Percentiles rank a stretch among this genome's conserved stretches.
Conservation (phyloP, 2,113 vertebrate species). For the Tricholaema leucomelas region DNA sequence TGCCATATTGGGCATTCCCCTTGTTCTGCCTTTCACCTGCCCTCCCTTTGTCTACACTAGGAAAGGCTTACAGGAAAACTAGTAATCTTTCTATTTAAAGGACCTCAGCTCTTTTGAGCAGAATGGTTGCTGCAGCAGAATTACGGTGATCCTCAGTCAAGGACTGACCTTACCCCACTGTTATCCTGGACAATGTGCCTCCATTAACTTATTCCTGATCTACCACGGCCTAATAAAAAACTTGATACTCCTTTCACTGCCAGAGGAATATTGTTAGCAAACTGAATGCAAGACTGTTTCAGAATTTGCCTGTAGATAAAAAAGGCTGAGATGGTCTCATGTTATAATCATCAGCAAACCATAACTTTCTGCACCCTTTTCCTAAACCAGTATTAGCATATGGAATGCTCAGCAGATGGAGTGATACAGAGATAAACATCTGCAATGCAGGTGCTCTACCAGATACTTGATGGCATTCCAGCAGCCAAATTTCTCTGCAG, state of each 20-base stretch:
- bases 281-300: not conserved
- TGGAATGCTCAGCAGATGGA: not conserved
- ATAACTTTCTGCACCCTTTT: not conserved
- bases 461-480: slow-evolving; percentile 20
- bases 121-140: not conserved
- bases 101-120: not conserved
- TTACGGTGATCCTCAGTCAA: not conserved
- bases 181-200: not conserved
- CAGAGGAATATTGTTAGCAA: not conserved
- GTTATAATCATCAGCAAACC: not conserved
- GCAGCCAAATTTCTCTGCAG: slow-evolving; percentile 1
- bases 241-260: not conserved
- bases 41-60: not conserved
- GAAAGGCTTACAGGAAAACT: not conserved
- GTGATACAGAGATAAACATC: not conserved
- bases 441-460: slow-evolving; percentile 33
- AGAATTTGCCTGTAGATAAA: not conserved
- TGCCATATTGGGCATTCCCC: not conserved
- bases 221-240: not conserved
- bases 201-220: not conserved
- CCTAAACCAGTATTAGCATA: not conserved
- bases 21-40: not conserved
- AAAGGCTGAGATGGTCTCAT: not conserved
- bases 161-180: not conserved
- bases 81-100: not conserved